phyloP scores from a whole-genome alignment of 37 sponge, comb jelly and placozoan genomes.

The Amphimedon queenslandica region DNA sequence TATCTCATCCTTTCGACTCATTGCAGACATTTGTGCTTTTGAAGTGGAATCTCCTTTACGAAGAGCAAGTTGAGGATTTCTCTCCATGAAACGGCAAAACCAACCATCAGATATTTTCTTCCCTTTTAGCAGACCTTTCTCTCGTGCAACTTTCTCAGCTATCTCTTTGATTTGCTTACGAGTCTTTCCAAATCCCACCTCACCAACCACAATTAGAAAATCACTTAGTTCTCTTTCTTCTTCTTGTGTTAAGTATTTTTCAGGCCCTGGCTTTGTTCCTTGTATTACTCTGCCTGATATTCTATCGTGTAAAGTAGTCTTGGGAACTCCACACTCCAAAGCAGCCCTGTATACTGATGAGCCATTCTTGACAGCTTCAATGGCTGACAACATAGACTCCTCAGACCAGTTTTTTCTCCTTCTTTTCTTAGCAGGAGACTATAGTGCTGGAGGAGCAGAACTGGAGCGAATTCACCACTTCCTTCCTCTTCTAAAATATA shows the following conservation, averaged over 20 bases:
- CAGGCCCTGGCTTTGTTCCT: conserved; percentile 16
- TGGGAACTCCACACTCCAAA: conserved; percentile 3
- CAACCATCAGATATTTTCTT: conserved; percentile 4
- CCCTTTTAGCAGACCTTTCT: conserved; percentile 7
- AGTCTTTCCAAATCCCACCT: conserved; percentile 5
- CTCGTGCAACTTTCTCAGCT: neutral
- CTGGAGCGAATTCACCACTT: neutral
- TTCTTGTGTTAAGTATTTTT: conserved; percentile 1
- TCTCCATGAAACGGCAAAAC: conserved; percentile 6
- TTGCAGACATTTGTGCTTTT: neutral
- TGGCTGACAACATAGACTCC: conserved; percentile 10
- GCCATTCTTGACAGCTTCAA: conserved; percentile 2
- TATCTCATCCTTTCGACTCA: too few relatives aligned
- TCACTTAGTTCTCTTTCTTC: neutral
- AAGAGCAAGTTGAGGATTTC: neutral
- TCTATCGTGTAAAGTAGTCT: neutral
- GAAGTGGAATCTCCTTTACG: conserved; percentile 11
- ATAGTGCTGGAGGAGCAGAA: neutral
- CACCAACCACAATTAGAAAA: neutral
- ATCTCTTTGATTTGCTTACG: neutral
- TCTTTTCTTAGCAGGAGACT: too few relatives aligned
- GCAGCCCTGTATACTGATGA: neutral
- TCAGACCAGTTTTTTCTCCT: conserved; percentile 18
- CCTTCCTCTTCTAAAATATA: too few relatives aligned
- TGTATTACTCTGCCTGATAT: neutral